These are phyloP conservation scores for Lydus trimaculatus DNA, from an alignment of 2,888 invertebrate species.

Conservation along the genomic window DNA sequence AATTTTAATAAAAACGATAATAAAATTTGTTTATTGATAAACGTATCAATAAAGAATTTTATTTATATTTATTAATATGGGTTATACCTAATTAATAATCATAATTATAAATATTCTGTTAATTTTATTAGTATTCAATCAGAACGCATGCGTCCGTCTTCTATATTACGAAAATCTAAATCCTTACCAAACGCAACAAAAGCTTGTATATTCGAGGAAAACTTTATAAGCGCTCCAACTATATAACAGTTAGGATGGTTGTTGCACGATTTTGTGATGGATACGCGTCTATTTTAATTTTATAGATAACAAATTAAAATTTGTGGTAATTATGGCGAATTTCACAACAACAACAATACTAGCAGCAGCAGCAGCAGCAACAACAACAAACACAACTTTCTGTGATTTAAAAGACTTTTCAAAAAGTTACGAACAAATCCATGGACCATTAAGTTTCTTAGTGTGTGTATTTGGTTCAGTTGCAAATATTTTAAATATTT, in stretches of 20 bases:
- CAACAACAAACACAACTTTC: constrained; percentile 48
- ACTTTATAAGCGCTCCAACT: neutral
- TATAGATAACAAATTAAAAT: neutral
- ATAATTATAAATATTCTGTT: neutral
- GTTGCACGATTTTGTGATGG: neutral
- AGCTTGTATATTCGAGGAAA: neutral
- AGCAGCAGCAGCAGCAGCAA: too few relatives aligned
- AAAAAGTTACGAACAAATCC: constrained; percentile 73
- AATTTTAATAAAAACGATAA: neutral
- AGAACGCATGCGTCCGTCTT: neutral
- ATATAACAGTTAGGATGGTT: neutral
- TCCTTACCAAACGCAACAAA: neutral
- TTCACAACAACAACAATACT: constrained; percentile 42
- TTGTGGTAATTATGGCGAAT: constrained; percentile 21
- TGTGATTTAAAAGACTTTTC: constrained; percentile 68
- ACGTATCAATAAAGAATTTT: neutral
- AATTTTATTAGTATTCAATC: neutral
- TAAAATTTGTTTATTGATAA: neutral
- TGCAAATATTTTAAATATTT: constrained; percentile 91
- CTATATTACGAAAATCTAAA: neutral
- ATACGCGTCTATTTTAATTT: neutral
- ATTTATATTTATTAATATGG: neutral
- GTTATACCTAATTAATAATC: neutral
- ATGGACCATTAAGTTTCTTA: constrained; percentile 85
- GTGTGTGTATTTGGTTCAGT: constrained; percentile 91